Evolutionary conservation across 2,888 invertebrate genomes (phyloP).

Genomic region (Aleiodes testaceus): DNA sequence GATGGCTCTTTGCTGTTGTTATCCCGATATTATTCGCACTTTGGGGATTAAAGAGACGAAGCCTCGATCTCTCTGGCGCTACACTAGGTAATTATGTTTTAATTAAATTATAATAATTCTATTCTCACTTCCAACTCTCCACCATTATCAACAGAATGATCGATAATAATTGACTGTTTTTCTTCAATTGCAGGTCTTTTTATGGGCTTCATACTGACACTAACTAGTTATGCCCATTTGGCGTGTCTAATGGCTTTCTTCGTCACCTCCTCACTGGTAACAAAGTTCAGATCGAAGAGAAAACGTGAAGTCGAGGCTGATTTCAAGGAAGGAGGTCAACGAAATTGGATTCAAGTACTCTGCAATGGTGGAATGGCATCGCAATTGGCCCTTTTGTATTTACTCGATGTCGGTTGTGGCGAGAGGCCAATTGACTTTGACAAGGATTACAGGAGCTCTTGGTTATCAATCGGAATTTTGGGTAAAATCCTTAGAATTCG

Average conservation of each 20-base stretch:
- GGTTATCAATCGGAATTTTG: slow-evolving; percentile 86
- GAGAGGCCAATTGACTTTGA: slow-evolving; percentile 87
- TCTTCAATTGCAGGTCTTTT: slow-evolving; percentile 75
- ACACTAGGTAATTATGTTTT: slow-evolving; percentile 73
- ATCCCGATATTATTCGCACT: slow-evolving; percentile 80
- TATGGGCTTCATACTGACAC: slow-evolving; percentile 84
- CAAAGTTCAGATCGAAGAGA: slow-evolving; percentile 81
- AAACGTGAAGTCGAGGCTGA: slow-evolving; percentile 84
- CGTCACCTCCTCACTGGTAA: slow-evolving; percentile 85
- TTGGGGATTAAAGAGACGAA: slow-evolving; percentile 81
- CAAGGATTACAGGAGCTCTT: slow-evolving; percentile 84
- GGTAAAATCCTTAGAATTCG: slow-evolving; percentile 72
- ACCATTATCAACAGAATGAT: too few species aligned
- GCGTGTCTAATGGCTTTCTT: slow-evolving; percentile 85
- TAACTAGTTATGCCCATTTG: slow-evolving; percentile 86
- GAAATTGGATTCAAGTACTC: slow-evolving; percentile 92
- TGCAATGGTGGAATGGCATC: slow-evolving; percentile 93
- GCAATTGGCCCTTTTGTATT: slow-evolving; percentile 83
- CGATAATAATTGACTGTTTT: neutral
- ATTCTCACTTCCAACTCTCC: too few species aligned
- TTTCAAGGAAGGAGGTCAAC: slow-evolving; percentile 88
- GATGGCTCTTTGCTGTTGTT: slow-evolving; percentile 80
- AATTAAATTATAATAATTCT: too few species aligned
- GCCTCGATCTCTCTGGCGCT: slow-evolving; percentile 82
- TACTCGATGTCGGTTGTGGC: slow-evolving; percentile 85